Evolutionary conservation across 2,888 invertebrate genomes (phyloP), one percentile per base, ranked within the genome.

Genomic region (Oxystoma pomonae): DNA sequence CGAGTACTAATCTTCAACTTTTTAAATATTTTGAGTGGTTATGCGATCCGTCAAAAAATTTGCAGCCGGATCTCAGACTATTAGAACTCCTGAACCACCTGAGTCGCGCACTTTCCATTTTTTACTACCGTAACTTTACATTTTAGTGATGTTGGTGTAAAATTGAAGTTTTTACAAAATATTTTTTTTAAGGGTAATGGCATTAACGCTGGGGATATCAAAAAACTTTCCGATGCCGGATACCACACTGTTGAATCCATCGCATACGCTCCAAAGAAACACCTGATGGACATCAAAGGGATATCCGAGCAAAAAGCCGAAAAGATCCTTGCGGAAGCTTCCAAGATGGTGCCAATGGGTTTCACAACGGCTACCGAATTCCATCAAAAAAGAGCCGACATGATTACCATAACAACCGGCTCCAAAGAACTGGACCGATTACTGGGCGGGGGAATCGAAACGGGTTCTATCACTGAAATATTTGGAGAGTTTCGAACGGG

Each of bases 401-500:
- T 98, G 59, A 95, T 99, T 61, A 93, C 92, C 77, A 80, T 99
- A 9, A 94, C 96, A 0, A 98, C 98, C 1, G 98, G 98, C 0
- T 96, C 97, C 0, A 92, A 91, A 70, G 97, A 97, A 77, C 81
- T 98, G 50, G 98, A 98, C 77, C 90, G 95, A 75, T 82, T 98
- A 21, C 82, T 98, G 1, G 95, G 95, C 35, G 97, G 98, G 55
- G 99, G 98, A 1, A 90, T 99, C 70, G 98, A 99, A 81, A 99
- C 98, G 0, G 98, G 98, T 0, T 96, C 97, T 0, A 97, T 99
- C 52, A 99, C 98, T 0, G 98, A 99, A 82, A 88, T 99, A 73
- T 98, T 99, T 83, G 98, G 98, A 12, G 98, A 99, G 80, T 99
- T 98, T 77, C 85, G 98, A 67, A 96, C 97, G 0, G 98, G 98